Conservation (phyloP, 2,888 invertebrate genomes). For the Orgyia antiqua region DNA sequence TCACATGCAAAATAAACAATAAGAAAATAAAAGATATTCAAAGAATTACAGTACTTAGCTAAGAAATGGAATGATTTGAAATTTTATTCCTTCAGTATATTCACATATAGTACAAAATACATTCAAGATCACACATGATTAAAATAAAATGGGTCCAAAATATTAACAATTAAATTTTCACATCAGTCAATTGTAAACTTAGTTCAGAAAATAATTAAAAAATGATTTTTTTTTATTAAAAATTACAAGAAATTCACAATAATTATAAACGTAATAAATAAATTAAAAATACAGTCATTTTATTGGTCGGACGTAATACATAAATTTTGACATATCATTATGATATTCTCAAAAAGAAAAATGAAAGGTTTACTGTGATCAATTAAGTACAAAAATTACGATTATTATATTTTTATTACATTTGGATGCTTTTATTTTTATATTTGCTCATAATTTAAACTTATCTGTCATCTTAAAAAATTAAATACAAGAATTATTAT, state of each 20-base stretch:
- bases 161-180: constrained; percentile 52
- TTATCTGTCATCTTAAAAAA: constrained; percentile 76
- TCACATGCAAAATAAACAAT: constrained; percentile 61
- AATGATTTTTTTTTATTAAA: constrained; percentile 50
- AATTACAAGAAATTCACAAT: constrained; percentile 55
- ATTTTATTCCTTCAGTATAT: constrained; percentile 68
- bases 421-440: constrained; percentile 42
- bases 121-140: constrained; percentile 47
- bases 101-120: constrained; percentile 57
- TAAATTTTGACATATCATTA: constrained; percentile 38
- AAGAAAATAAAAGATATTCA: constrained; percentile 60
- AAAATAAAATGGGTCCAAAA: constrained; percentile 46
- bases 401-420: constrained; percentile 41
- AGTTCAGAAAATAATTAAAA: constrained; percentile 62
- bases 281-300: constrained; percentile 72
- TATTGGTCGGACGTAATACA: constrained; percentile 53
- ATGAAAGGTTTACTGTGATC: constrained; percentile 68
- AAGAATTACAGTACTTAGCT: constrained; percentile 49
- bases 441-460: constrained; percentile 66
- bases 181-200: constrained; percentile 70
- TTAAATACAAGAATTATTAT: constrained; percentile 75
- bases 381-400: constrained; percentile 70
- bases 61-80: constrained; percentile 73
- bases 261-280: constrained; percentile 61
- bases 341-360: constrained; percentile 69